These are phyloP conservation scores for Phortica magna DNA, from an alignment of 2,888 invertebrate species.

Conservation along the genomic window DNA sequence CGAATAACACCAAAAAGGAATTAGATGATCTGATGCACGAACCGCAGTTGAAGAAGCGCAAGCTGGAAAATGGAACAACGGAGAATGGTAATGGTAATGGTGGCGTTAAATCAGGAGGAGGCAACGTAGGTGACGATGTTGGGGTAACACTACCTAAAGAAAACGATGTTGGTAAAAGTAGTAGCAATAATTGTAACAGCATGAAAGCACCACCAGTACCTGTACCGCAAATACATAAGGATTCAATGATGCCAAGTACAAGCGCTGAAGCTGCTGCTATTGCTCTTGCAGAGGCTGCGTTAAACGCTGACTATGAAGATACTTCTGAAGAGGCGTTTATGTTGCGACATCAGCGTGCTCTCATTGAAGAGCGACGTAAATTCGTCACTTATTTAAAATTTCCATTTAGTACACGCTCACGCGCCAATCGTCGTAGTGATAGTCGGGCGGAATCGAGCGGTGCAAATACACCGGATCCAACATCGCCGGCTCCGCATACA, in stretches of 20 bases:
- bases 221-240: background rate
- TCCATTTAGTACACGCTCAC: conserved; percentile 78
- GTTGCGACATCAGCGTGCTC: conserved; percentile 84
- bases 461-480: conserved; percentile 86
- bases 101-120: conserved; percentile 8
- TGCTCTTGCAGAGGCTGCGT: conserved; percentile 24
- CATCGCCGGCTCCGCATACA: conserved; percentile 80
- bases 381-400: conserved; percentile 78
- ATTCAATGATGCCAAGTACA: background rate
- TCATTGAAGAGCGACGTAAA: conserved; percentile 86
- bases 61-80: conserved; percentile 40
- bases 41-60: conserved; percentile 43
- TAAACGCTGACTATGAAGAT: conserved; percentile 83
- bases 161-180: conserved; percentile 5
- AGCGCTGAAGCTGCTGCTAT: conserved; percentile 30
- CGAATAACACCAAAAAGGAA: conserved; percentile 1
- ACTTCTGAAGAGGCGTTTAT: conserved; percentile 86
- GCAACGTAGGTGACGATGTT: background rate
- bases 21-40: conserved; percentile 31
- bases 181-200: background rate
- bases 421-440: conserved; percentile 83
- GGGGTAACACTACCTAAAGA: background rate
- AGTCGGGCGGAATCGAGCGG: conserved; percentile 85
- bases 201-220: conserved; percentile 24
- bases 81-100: conserved; percentile 14